phyloP scores from a whole-genome alignment of 2,888 invertebrate genomes.

The Euzophera pinguis region DNA sequence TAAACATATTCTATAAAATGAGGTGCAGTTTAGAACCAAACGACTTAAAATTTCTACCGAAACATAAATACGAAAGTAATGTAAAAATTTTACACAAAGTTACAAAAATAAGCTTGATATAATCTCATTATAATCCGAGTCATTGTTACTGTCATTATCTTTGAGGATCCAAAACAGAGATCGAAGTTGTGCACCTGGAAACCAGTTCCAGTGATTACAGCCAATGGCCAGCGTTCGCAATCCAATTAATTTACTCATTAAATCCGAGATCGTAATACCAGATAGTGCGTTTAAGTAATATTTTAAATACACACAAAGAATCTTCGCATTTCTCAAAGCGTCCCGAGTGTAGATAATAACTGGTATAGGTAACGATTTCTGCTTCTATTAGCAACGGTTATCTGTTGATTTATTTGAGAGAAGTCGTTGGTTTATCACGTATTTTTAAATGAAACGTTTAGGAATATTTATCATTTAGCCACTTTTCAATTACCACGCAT shows the following conservation, averaged over 20 bases:
- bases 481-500: background rate
- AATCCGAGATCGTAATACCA: slow-evolving; percentile 55
- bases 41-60: too few relatives aligned
- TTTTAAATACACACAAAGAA: slow-evolving; percentile 20
- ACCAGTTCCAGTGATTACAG: slow-evolving; percentile 40
- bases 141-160: slow-evolving; percentile 10
- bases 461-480: slow-evolving; percentile 30
- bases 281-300: slow-evolving; percentile 37
- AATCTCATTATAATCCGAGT: background rate
- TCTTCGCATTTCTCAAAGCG: slow-evolving; percentile 12
- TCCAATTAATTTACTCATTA: slow-evolving; percentile 72
- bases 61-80: too few relatives aligned
- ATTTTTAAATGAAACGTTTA: background rate
- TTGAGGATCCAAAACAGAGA: slow-evolving; percentile 15
- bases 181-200: slow-evolving; percentile 19
- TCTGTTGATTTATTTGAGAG: slow-evolving; percentile 8
- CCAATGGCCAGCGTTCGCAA: slow-evolving; percentile 42
- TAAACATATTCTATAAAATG: too few relatives aligned
- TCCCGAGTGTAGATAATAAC: slow-evolving; percentile 10
- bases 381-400: slow-evolving; percentile 13
- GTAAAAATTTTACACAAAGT: background rate
- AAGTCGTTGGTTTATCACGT: slow-evolving; percentile 4
- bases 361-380: slow-evolving; percentile 9
- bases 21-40: too few relatives aligned
- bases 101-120: background rate